Conservation (phyloP, 64 coral and sea anemone species). For the Montipora sp. region DNA sequence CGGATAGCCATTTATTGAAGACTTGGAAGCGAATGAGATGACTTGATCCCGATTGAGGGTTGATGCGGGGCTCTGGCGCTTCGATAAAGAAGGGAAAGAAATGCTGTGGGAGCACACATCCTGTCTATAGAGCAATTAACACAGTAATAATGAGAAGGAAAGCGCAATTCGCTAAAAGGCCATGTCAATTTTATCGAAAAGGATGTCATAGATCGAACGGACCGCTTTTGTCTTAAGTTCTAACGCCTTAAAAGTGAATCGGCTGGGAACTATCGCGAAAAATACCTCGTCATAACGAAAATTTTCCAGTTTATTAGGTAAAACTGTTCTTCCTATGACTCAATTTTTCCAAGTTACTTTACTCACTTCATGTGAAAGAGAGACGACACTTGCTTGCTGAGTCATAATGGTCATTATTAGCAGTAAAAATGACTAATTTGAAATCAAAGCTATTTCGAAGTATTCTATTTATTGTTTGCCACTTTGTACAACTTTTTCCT, state of each 20-base stretch:
- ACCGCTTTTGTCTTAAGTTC: not conserved
- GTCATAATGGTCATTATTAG: conserved; percentile 39
- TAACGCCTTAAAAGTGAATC: conserved; percentile 15
- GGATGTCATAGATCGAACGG: conserved; percentile 44
- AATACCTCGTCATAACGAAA: not conserved
- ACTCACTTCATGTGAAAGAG: not conserved
- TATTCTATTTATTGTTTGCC: conserved; percentile 43
- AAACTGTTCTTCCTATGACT: not conserved
- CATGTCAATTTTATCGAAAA: conserved; percentile 42
- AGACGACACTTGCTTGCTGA: not conserved
- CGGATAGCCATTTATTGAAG: not conserved
- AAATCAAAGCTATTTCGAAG: conserved; percentile 54
- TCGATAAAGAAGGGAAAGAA: not conserved
- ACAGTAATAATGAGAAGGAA: conserved; percentile 41
- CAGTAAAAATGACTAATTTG: conserved; percentile 49
- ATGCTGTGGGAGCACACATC: conserved; percentile 37
- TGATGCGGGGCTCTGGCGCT: not conserved
- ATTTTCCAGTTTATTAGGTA: not conserved
- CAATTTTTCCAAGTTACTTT: not conserved
- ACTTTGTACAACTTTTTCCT: conserved; percentile 14
- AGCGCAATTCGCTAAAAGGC: conserved; percentile 60
- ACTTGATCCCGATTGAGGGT: not conserved
- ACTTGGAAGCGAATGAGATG: not conserved
- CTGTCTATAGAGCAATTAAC: conserved; percentile 64
- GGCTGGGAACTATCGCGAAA: conserved; percentile 4